Conservation (phyloP, 2,797 vertebrate species). For the Eulemur rubriventer region DNA sequence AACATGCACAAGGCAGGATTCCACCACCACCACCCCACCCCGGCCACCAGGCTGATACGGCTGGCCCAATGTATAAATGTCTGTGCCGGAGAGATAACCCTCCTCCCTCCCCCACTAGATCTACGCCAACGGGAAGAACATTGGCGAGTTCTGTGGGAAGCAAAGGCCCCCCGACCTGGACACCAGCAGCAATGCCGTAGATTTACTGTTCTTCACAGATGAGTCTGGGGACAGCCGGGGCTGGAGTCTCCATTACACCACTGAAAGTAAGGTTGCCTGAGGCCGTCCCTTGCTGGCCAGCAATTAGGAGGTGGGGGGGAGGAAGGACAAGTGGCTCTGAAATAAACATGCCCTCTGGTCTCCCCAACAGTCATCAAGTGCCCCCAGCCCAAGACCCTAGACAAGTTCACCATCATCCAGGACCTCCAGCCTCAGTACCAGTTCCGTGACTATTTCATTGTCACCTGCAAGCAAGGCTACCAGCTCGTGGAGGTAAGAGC, state of each 20-base stretch:
- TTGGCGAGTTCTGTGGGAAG: conserved; percentile 85
- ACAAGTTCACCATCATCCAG: conserved; percentile 85
- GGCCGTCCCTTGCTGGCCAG: background rate
- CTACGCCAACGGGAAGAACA: conserved; percentile 71
- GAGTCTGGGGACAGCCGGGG: conserved; percentile 87
- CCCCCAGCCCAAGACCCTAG: conserved; percentile 82
- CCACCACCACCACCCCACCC: too few relatives aligned
- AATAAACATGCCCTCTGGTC: background rate
- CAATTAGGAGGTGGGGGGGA: background rate
- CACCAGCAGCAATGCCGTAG: conserved; percentile 85
- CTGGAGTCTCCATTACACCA: conserved; percentile 87
- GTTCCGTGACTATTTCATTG: conserved; percentile 85
- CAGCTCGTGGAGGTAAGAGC: conserved; percentile 84
- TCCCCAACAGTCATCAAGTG: conserved; percentile 84
- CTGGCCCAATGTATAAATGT: background rate
- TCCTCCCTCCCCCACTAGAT: conserved; percentile 75
- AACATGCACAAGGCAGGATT: background rate
- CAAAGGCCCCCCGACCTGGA: conserved; percentile 80
- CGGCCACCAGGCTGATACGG: background rate
- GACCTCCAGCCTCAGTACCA: conserved; percentile 81
- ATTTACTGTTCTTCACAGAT: conserved; percentile 86
- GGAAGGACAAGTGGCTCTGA: background rate
- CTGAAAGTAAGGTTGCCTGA: conserved; percentile 80
- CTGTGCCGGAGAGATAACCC: background rate
- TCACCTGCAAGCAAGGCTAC: conserved; percentile 85